Evolutionary conservation across 2,888 invertebrate genomes (phyloP).

Genomic region (Toxonevra muliebris): DNA sequence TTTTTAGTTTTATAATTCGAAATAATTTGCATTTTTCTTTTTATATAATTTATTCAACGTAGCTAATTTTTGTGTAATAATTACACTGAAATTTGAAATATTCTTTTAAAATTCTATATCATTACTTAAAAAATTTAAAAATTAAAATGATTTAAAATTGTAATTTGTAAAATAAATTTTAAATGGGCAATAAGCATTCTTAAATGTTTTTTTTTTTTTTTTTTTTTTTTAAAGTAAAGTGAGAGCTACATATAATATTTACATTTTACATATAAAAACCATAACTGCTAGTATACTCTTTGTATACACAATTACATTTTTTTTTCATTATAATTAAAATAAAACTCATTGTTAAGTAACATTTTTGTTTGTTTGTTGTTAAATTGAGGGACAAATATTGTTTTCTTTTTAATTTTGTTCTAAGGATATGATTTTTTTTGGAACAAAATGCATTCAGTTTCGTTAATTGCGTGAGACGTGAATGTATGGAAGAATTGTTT

Average conservation of each 20-base stretch:
- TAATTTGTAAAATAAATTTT: not conserved
- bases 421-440: constrained; percentile 1
- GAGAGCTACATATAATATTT: constrained; percentile 1
- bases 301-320: not conserved
- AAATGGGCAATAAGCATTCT: not conserved
- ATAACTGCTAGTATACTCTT: not conserved
- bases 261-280: not conserved
- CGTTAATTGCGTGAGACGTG: not conserved
- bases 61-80: constrained; percentile 32
- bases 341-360: not conserved
- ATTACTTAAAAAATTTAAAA: not conserved
- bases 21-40: constrained; percentile 34
- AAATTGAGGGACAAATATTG: not conserved
- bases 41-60: constrained; percentile 33
- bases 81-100: constrained; percentile 22
- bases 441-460: not conserved
- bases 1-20: constrained; percentile 31
- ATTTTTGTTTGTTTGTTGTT: not conserved
- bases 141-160: not conserved
- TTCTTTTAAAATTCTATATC: not conserved
- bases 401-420: not conserved
- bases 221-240: not conserved
- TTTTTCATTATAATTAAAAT: not conserved
- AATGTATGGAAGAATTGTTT: too few species aligned
- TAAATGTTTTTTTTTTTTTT: not conserved